Percentiles rank a stretch among this genome's conserved stretches.
Evolutionary conservation across 1,140 invertebrate species (phyloP).

Genomic region (Drosophila repletoides): DNA sequence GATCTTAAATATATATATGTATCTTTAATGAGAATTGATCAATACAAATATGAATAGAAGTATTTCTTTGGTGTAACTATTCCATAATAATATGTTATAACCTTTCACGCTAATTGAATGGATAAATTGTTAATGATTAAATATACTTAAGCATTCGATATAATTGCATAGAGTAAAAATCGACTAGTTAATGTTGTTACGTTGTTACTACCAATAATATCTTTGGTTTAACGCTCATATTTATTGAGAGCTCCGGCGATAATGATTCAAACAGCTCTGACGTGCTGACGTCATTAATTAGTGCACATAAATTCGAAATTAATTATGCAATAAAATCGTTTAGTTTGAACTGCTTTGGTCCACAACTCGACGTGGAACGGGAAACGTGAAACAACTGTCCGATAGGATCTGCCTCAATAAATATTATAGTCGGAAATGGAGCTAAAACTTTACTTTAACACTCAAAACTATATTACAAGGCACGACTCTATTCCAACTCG

Average conservation of each 20-base stretch:
- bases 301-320: conserved; percentile 47
- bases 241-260: neutral
- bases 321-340: conserved; percentile 14
- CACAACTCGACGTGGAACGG: conserved; percentile 11
- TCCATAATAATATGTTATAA: too few species aligned
- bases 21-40: too few species aligned
- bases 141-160: too few species aligned
- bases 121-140: too few species aligned
- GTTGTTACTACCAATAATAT: too few species aligned
- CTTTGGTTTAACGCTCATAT: too few species aligned
- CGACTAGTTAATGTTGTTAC: too few species aligned
- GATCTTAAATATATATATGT: too few species aligned
- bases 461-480: neutral
- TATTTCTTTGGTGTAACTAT: too few species aligned
- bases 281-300: conserved; percentile 57
- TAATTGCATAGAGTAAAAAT: too few species aligned
- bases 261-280: neutral
- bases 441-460: neutral
- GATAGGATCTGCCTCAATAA: conserved; percentile 13
- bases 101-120: too few species aligned
- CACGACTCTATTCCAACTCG: neutral
- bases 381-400: conserved; percentile 64
- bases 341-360: conserved; percentile 19
- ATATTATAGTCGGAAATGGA: neutral
- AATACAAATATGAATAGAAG: too few species aligned